Evolutionary conservation across 2,797 vertebrate species (phyloP).

Genomic region (Pipistrellus pygmaeus): DNA sequence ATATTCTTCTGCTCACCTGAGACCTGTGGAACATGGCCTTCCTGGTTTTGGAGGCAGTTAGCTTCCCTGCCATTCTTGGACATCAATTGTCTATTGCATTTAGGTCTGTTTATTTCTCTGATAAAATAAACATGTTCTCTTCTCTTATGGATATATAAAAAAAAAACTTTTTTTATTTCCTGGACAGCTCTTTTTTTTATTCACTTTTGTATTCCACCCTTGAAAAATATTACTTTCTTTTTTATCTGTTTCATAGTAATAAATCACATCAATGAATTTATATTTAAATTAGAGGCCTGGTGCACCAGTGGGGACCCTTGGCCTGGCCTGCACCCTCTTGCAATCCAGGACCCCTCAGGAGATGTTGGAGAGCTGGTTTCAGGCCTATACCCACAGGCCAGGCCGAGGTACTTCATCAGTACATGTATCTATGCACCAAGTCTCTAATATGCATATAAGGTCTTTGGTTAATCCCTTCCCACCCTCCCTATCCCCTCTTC

Average conservation of each 20-base stretch:
- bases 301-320: too few species aligned
- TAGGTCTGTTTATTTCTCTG: slow-evolving; percentile 58
- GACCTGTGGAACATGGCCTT: too few species aligned
- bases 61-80: not conserved
- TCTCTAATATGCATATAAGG: too few species aligned
- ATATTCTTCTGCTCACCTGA: not conserved
- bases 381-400: too few species aligned
- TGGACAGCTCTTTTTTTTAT: slow-evolving; percentile 69
- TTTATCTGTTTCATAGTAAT: slow-evolving; percentile 78
- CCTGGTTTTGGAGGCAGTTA: not conserved
- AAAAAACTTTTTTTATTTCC: slow-evolving; percentile 58
- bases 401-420: too few species aligned
- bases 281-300: slow-evolving; percentile 51
- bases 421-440: too few species aligned
- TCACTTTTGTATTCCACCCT: slow-evolving; percentile 73
- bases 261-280: slow-evolving; percentile 73
- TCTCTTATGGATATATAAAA: slow-evolving; percentile 53
- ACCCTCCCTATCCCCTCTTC: too few species aligned
- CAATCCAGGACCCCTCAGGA: too few species aligned
- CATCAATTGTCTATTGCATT: not conserved
- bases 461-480: too few species aligned
- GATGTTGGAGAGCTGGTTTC: too few species aligned
- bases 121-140: slow-evolving; percentile 62
- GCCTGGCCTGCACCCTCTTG: too few species aligned
- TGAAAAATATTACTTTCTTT: slow-evolving; percentile 72